These are phyloP conservation scores for Paramuricea clavata DNA, from an alignment of 92 coral and sea anemone genomes.

Conservation along the genomic window DNA sequence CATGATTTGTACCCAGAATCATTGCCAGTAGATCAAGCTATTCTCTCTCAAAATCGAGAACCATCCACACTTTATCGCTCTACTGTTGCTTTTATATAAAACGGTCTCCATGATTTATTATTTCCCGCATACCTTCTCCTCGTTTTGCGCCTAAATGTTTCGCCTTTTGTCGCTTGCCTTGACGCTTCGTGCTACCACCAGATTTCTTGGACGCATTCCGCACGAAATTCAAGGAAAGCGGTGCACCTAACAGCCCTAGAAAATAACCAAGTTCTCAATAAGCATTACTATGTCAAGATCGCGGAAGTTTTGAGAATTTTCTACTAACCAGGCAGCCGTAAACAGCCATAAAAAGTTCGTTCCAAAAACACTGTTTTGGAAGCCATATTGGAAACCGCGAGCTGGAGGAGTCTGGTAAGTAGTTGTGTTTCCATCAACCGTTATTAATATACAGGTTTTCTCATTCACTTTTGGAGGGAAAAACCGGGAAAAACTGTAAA, in stretches of 20 bases:
- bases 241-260: constrained; percentile 16
- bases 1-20: too few relatives aligned
- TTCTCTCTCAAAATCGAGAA: too few relatives aligned
- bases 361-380: constrained; percentile 26
- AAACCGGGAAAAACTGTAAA: too few relatives aligned
- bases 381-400: constrained; percentile 44
- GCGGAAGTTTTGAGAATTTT: neutral
- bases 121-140: constrained; percentile 77
- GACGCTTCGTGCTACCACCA: constrained; percentile 94
- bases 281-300: neutral
- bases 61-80: neutral
- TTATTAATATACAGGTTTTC: too few relatives aligned
- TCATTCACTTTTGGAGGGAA: too few relatives aligned
- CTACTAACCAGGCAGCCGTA: constrained; percentile 23
- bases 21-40: too few relatives aligned
- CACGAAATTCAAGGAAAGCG: constrained; percentile 27
- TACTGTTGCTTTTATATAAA: neutral
- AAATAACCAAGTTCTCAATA: neutral
- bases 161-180: constrained; percentile 87
- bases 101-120: neutral
- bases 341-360: constrained; percentile 24
- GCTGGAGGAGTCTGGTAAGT: neutral
- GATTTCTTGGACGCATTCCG: constrained; percentile 88
- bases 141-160: constrained; percentile 89
- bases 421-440: neutral